Base-by-base conservation (phyloP, 2,888 invertebrate genomes). In the Zygothrica quintamaculata region DNA sequence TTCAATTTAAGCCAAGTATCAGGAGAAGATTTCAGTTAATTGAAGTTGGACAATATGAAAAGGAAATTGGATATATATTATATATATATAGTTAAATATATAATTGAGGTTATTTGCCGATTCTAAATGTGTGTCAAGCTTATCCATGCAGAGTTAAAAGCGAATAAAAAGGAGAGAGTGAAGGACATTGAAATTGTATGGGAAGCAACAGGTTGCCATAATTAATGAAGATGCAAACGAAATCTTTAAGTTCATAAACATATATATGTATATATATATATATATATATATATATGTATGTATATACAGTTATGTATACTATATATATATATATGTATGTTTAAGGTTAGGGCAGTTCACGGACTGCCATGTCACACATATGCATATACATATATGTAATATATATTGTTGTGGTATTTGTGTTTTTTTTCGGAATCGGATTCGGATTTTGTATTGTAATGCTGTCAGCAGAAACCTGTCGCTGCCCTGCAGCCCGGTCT, bases 171-270 rank as follows among this genome's bases (percentile, higher is more conserved):
- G 42, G 29, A 36, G 25, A 25, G 34, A 22, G 11, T 25, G 18
- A 48, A 22, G 13, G 33, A 44, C n/a, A 1, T 9, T 9, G 29
- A 9, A 34, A 6, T 22, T 43, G 12, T 8, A 12, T n/a, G 12
- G 3, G 36, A 13, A 22, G 16, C 7, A 6, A 13, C n/a, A 51
- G 36, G 9, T 7, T 25, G 34, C 40, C 18, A 37, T 16, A 48
- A 36, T 37, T 51, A 56, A 78, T 62, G 60, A 47, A 66, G 66
- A 84, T 79, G 72, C 58, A 65, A 69, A 81, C 62, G 65, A 77
- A 68, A 73, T 61, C 47, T 48, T 13, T 9, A 66, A 46, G 53
- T 16, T 56, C 9, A 1, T 6, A 26, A n/a, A 44, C 12, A 22
- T 31, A 51, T 37, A 3, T 18, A 50, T 15, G 9, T 11, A 39